Evolutionary conservation across 2,797 vertebrate species (phyloP), one percentile per base, ranked within the genome.

Genomic region (Triplophysa yarkandensis): DNA sequence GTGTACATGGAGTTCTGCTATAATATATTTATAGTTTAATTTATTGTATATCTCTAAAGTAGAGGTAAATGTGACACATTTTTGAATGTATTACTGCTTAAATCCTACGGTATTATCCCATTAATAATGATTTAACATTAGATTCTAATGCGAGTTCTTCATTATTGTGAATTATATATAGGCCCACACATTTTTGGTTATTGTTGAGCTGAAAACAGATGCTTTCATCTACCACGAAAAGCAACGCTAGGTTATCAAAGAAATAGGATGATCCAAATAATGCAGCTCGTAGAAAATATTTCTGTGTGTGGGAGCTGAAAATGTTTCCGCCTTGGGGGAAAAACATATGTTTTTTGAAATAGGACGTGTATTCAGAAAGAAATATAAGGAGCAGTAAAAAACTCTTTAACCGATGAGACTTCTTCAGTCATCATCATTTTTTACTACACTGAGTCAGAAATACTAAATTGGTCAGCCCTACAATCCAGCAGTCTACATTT

Each of bases 241-340:
- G 2, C 4, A 50, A 34, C 46, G 2, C 5, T 34, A 32, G 44
- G 5, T 14, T 23, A 32, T 70, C 13, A 58, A 9, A 60, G 19
- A 32, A 23, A 58, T 23, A 60, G 17, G 13, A 34, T 25, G 13
- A 34, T 25, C 3, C 41, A 60, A 70, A 34, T 43, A 34, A 32
- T 60, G 55, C 55, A 36, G 19, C 19, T 30, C 68, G 39, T n/a
- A n/a, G 41, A 8, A 46, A 61, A 48, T n/a, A 71, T 61, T 46
- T 71, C 41, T 1, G 2, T 21, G 41, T 71, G 41, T 61, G 55
- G 68, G 23, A 63, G 30, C 58, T 52, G 6, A 63, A 63, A 72
- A 41, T 50, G 23, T 52, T 71, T 71, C 58, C 34, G 69, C 32
- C 69, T 71, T 71, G 30, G 17, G 55, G 32, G 41, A 52, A 71